phyloP scores from a whole-genome alignment of 2,888 invertebrate species.

The Falcaria lacertinaria region DNA sequence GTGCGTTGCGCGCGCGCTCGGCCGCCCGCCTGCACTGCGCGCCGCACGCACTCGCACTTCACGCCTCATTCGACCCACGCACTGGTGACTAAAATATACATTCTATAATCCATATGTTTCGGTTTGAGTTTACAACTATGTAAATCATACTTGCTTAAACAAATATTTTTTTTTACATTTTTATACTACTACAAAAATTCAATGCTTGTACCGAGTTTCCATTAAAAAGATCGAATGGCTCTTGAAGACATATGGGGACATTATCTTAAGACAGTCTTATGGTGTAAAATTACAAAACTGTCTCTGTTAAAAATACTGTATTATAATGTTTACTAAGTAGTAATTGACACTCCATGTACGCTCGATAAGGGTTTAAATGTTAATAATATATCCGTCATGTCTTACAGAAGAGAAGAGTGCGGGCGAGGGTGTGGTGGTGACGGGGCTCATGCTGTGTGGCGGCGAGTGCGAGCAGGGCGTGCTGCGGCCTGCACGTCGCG shows the following conservation, averaged over 20 bases:
- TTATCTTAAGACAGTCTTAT: no score
- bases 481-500: slow-evolving; percentile 23
- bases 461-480: slow-evolving; percentile 36
- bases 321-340: no score
- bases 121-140: no score
- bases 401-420: slow-evolving; percentile 5
- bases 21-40: slow-evolving; percentile 29
- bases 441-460: slow-evolving; percentile 50
- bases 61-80: slow-evolving; percentile 35
- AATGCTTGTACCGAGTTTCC: no score
- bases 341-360: no score
- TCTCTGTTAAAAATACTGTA: no score
- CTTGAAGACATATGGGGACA: no score
- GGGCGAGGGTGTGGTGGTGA: slow-evolving; percentile 25
- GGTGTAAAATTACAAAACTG: background rate
- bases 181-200: no score
- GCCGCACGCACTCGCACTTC: slow-evolving; percentile 29
- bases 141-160: no score
- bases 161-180: no score
- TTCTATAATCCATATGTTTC: no score
- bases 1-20: slow-evolving; percentile 48
- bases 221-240: no score
- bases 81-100: slow-evolving; percentile 6
- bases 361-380: background rate
- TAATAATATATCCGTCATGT: background rate